Conservation (phyloP, 2,888 invertebrate species). For the Apoderus coryli region DNA sequence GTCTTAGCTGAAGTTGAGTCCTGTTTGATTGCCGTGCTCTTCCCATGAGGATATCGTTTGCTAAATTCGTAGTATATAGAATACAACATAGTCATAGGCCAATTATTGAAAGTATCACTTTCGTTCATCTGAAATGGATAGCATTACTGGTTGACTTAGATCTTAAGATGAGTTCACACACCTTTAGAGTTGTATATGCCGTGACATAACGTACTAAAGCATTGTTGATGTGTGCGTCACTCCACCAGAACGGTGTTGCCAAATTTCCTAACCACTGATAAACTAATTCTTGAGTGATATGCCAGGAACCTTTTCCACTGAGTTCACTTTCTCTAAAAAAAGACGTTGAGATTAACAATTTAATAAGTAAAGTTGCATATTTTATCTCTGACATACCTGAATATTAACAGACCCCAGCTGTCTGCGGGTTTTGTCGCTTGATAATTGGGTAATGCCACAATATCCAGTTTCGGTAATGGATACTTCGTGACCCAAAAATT, state of each 20-base stretch:
- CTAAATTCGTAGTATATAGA: slow-evolving; percentile 69
- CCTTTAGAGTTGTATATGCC: slow-evolving; percentile 55
- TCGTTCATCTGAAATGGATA: slow-evolving; percentile 43
- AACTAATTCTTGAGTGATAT: slow-evolving; percentile 54
- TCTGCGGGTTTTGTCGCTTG: slow-evolving; percentile 58
- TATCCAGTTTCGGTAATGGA: slow-evolving; percentile 52
- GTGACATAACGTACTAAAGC: slow-evolving; percentile 64
- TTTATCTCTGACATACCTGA: slow-evolving; percentile 51
- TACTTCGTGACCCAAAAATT: slow-evolving; percentile 49
- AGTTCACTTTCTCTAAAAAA: slow-evolving; percentile 56
- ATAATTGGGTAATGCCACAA: slow-evolving; percentile 59
- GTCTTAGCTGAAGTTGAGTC: slow-evolving; percentile 63
- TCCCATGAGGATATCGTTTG: slow-evolving; percentile 62
- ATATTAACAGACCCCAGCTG: slow-evolving; percentile 65
- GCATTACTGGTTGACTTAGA: not conserved
- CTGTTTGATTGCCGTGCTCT: slow-evolving; percentile 59
- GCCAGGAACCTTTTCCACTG: slow-evolving; percentile 47
- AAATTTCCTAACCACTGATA: slow-evolving; percentile 71
- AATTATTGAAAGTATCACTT: slow-evolving; percentile 60
- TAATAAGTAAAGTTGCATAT: too few relatives aligned
- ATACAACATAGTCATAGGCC: slow-evolving; percentile 66
- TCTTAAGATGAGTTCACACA: slow-evolving; percentile 29
- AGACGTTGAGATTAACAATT: not conserved
- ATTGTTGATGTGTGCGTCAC: slow-evolving; percentile 60
- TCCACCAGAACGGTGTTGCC: slow-evolving; percentile 65